Evolutionary conservation across 2,888 invertebrate genomes (phyloP).

Genomic region (Eupithecia pulchellata): DNA sequence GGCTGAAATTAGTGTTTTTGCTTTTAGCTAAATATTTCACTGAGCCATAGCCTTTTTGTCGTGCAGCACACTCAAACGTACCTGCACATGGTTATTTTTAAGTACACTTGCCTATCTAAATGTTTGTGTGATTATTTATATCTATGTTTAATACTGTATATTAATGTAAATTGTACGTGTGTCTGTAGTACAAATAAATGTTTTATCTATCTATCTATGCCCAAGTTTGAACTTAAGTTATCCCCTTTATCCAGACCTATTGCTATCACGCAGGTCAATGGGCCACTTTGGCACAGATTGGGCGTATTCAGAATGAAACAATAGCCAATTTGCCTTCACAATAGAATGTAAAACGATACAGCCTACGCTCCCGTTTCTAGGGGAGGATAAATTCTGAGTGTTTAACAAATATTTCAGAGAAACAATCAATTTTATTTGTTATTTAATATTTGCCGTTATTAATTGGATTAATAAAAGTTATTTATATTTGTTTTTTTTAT

Average conservation of each 20-base stretch:
- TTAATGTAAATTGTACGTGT: too few relatives aligned
- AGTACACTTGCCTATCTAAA: too few relatives aligned
- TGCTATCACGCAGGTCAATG: slow-evolving; percentile 25
- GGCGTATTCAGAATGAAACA: slow-evolving; percentile 15
- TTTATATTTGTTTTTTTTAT: neutral
- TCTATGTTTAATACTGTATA: too few relatives aligned
- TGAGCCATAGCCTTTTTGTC: too few relatives aligned
- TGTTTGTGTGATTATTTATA: too few relatives aligned
- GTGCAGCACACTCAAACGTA: too few relatives aligned
- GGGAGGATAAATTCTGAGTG: neutral
- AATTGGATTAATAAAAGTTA: neutral
- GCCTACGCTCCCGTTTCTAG: neutral
- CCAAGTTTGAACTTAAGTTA: neutral
- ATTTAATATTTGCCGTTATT: neutral
- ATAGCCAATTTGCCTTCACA: slow-evolving; percentile 21
- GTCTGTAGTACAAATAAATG: too few relatives aligned
- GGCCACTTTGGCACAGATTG: slow-evolving; percentile 31
- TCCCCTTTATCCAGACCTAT: slow-evolving; percentile 18
- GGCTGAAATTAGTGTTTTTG: too few relatives aligned
- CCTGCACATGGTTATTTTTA: too few relatives aligned
- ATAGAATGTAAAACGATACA: slow-evolving; percentile 13
- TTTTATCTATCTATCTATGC: too few relatives aligned
- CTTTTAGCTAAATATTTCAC: too few relatives aligned
- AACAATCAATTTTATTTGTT: neutral
- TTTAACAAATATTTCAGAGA: neutral